Evolutionary conservation across 2,888 invertebrate species (phyloP), one percentile per base, ranked within the genome.

Genomic region (Mamestra brassicae): DNA sequence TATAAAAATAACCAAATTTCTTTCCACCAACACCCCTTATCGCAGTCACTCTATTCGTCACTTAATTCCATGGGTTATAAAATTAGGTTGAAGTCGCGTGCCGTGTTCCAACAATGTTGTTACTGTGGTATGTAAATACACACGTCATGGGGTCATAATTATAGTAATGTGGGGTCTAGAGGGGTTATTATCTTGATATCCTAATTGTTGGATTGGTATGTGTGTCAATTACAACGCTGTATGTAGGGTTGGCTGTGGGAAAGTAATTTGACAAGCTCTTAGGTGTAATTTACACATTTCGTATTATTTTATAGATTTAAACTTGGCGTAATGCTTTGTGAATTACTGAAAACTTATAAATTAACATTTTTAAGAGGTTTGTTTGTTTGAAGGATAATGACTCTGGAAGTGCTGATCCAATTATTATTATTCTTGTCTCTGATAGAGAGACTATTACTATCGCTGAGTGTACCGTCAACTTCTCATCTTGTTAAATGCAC

Each of bases 41-140:
- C 69, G 80, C 72, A 76, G 81, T 83, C 84, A 80, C 68, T 54
- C 42, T 55, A 63, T 45, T 66, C 2, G 8, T 61, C 55, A 71
- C 54, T 71, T 45, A 54, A 83, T 83, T 73, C 76, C 70, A 72
- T 75, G 69, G 71, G 66, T 70, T 68, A 76, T 81, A 76, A 76
- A 83, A 87, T 82, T 81, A 74, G 78, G 82, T 82, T 75, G 42
- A 15, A 17, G 63, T 75, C 74, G 74, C 83, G 78, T 85, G 68
- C 54, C 80, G 17, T 45, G 26, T 34, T 45, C 26, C 34, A 62
- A 66, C 62, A 78, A 83, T 83, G 77, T 77, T 79, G 82, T 84
- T 85, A 83, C 84, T 82, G 85, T 78, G 81, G 74, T 78, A 85
- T 81, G 82, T 84, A 83, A 88, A 85, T 87, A 85, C 47, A 65